Percentiles rank a stretch among this genome's conserved stretches.
Evolutionary conservation across 2,113 vertebrate species (phyloP).

Genomic region (Vulpes lagopus): DNA sequence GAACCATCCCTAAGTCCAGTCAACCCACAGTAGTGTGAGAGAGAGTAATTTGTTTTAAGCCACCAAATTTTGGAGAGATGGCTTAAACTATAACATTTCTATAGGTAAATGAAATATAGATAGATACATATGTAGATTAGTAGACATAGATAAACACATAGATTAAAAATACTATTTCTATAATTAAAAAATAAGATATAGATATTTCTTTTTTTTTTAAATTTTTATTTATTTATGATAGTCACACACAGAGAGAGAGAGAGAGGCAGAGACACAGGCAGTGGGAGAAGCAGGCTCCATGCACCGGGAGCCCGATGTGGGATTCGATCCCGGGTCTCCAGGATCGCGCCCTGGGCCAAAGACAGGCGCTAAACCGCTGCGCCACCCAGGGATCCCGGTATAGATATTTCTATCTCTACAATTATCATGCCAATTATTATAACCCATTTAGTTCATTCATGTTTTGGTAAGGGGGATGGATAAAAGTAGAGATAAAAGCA

Average conservation of each 20-base stretch:
- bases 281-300: no score
- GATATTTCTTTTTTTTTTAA: no score
- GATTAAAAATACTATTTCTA: neutral
- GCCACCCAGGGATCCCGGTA: no score
- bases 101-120: neutral
- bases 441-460: neutral
- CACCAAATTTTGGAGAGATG: neutral
- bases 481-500: neutral
- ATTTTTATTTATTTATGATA: no score
- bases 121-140: neutral
- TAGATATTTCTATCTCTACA: conserved; percentile 7
- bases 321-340: no score
- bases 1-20: neutral
- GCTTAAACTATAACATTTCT: conserved; percentile 50
- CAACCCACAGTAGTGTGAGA: neutral
- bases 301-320: no score
- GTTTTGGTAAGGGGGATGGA: neutral
- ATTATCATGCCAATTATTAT: neutral
- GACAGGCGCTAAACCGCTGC: no score
- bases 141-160: neutral
- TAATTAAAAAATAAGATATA: neutral
- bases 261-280: no score
- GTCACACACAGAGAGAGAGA: no score
- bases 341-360: no score
- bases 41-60: conserved; percentile 12